A percentile compares a stretch with the other conserved stretches of the same genome.
phyloP scores from a whole-genome alignment of 2,113 vertebrate species.

The Numenius arquata region DNA sequence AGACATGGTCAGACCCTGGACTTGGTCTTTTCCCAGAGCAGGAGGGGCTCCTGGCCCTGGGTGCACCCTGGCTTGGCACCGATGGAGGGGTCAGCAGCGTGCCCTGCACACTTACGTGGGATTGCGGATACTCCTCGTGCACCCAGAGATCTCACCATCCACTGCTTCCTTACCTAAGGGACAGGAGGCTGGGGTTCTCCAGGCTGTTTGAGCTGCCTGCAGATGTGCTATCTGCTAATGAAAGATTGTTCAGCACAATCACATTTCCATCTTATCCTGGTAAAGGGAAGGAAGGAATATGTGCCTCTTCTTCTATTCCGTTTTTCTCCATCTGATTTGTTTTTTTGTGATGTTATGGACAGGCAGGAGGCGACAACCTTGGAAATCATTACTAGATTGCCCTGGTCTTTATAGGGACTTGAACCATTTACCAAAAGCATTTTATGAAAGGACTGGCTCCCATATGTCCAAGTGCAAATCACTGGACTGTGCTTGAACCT shows the following conservation, averaged over 20 bases:
- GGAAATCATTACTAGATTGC: not conserved
- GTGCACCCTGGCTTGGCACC: not conserved
- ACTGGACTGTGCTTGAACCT: not conserved
- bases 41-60: not conserved
- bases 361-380: not conserved
- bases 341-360: not conserved
- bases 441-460: constrained; percentile 20
- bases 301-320: rapidly evolving
- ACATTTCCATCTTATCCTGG: not conserved
- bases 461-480: not conserved
- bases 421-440: not conserved
- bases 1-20: not conserved
- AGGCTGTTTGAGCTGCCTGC: not conserved
- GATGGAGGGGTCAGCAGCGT: not conserved
- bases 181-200: not conserved
- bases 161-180: not conserved
- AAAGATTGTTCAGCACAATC: not conserved
- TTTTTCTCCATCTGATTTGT: not conserved
- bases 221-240: not conserved
- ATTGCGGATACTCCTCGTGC: not conserved
- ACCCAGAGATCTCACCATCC: not conserved
- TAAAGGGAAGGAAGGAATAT: not conserved
- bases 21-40: not conserved
- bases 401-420: not conserved
- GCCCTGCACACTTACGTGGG: rapidly evolving